Percentiles rank a stretch among this genome's conserved stretches.
Evolutionary conservation across 2,797 vertebrate species (phyloP).

Genomic region (Gila robusta): DNA sequence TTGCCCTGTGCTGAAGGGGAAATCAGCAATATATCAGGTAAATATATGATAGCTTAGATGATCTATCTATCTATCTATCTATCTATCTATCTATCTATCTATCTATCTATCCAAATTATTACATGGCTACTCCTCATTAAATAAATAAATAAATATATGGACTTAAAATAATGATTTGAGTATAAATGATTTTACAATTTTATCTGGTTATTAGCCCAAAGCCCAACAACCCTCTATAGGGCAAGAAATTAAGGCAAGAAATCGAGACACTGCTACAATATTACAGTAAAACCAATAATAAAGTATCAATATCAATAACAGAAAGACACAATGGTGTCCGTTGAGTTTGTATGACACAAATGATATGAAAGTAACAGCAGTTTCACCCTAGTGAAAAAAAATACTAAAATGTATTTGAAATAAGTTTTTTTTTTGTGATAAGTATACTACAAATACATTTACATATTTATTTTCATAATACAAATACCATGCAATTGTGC

Average conservation of each 20-base stretch:
- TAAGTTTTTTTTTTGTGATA: too few relatives aligned
- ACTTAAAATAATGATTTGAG: neutral
- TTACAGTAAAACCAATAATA: neutral
- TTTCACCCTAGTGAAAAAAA: too few relatives aligned
- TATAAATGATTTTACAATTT: neutral
- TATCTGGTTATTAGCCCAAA: neutral
- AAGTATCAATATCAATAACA: neutral
- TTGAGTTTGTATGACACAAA: neutral
- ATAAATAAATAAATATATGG: neutral
- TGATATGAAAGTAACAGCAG: neutral
- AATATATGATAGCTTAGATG: neutral
- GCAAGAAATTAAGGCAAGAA: neutral
- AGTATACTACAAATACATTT: too few relatives aligned
- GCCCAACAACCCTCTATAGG: neutral
- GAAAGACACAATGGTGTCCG: neutral
- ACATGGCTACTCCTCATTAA: neutral
- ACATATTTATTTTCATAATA: too few relatives aligned
- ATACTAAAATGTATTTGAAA: too few relatives aligned
- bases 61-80: constrained; percentile 18
- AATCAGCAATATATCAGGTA: constrained; percentile 78
- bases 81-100: neutral
- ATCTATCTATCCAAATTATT: neutral
- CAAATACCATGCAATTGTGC: too few relatives aligned
- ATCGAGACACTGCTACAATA: neutral
- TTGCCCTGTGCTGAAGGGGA: constrained; percentile 79